A percentile compares a stretch with the other conserved stretches of the same genome.
phyloP scores from a whole-genome alignment of 2,888 invertebrate species.

The Watsonalla cultraria region DNA sequence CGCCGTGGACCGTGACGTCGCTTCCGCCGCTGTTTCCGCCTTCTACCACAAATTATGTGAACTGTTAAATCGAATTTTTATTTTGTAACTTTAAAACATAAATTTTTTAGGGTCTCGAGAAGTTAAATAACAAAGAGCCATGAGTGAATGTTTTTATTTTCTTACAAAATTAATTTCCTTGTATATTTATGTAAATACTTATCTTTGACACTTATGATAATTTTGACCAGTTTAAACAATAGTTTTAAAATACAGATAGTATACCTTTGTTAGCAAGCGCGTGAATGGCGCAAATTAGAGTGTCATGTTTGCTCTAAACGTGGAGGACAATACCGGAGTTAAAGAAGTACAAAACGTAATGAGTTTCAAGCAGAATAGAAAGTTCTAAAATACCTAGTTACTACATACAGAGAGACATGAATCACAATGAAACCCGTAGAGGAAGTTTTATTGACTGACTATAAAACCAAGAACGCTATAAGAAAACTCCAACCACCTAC shows the following conservation, averaged over 20 bases:
- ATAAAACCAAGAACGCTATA: slow-evolving; percentile 24
- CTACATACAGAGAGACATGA: neutral
- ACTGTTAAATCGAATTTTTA: slow-evolving; percentile 56
- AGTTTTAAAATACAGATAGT: too few relatives aligned
- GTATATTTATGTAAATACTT: neutral
- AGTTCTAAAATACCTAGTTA: neutral
- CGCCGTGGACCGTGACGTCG: slow-evolving; percentile 64
- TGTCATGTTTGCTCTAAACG: neutral
- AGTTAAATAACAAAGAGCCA: neutral
- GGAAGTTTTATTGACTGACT: slow-evolving; percentile 43
- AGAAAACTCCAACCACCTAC: slow-evolving; percentile 23
- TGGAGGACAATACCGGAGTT: neutral
- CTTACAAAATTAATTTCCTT: neutral
- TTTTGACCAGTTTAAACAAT: neutral
- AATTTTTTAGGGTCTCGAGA: slow-evolving; percentile 7
- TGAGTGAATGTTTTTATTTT: too few relatives aligned
- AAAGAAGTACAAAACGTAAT: neutral
- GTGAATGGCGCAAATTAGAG: neutral
- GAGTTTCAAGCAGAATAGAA: neutral
- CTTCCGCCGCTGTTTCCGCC: slow-evolving; percentile 73
- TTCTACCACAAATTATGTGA: slow-evolving; percentile 64
- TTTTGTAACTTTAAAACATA: slow-evolving; percentile 37
- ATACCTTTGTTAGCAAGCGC: neutral
- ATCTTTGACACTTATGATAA: neutral
- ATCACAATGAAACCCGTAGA: slow-evolving; percentile 14